Conservation (phyloP, 2,113 vertebrate species). For the Thinocorus orbignyianus region DNA sequence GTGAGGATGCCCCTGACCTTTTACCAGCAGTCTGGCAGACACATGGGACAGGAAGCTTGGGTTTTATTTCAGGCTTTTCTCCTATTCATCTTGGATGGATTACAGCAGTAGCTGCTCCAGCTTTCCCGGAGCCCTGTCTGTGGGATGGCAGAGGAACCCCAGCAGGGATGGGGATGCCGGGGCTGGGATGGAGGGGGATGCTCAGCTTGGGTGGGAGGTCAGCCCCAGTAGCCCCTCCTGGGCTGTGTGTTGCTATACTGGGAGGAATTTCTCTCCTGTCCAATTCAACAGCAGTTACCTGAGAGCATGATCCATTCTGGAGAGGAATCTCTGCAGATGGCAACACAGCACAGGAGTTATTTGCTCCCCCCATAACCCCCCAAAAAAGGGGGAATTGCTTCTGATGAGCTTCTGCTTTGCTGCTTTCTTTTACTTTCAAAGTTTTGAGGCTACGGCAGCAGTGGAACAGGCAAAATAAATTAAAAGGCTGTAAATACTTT, state of each 20-base stretch:
- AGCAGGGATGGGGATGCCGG: neutral
- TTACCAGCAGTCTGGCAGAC: conserved; percentile 74
- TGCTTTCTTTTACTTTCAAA: conserved; percentile 5
- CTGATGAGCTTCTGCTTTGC: neutral
- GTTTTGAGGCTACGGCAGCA: conserved; percentile 4
- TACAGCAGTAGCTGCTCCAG: conserved; percentile 70
- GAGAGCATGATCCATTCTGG: neutral
- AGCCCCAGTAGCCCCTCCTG: neutral
- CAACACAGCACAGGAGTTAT: neutral
- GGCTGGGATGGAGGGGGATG: no score
- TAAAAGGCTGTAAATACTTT: neutral
- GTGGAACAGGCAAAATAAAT: neutral
- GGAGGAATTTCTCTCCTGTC: conserved; percentile 18
- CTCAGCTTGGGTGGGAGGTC: neutral
- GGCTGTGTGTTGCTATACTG: neutral
- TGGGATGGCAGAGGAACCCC: conserved; percentile 37
- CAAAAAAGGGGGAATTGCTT: neutral
- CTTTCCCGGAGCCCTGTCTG: conserved; percentile 46
- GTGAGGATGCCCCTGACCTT: conserved; percentile 73
- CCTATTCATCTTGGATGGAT: conserved; percentile 72
- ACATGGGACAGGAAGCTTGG: conserved; percentile 76
- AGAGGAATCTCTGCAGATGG: conserved; percentile 2
- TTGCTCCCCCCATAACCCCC: neutral
- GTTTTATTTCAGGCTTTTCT: conserved; percentile 55
- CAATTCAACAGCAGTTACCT: neutral